Base-by-base conservation (phyloP, 1,140 invertebrate genomes). In the Pachyrhynchus sulphureomaculatus region DNA sequence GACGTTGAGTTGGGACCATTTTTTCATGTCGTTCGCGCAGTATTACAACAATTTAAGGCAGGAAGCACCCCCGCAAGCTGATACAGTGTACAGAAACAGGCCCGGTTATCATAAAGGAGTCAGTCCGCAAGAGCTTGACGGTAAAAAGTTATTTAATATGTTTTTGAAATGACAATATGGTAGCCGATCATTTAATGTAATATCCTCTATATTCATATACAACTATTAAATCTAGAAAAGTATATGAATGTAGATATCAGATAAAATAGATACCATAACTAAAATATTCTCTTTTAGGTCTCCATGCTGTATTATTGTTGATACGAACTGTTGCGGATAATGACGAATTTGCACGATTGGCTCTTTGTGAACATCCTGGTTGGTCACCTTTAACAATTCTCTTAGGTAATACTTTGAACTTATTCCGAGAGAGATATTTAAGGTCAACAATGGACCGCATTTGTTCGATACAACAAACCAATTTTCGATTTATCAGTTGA, bases 41-140 rank as follows among this genome's bases (percentile, higher is more conserved):
- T 96, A 91, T 68, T 87, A 87, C 68, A 80, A 76, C 26, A 83
- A 82, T 70, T 72, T 92, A 9, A 75, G 87, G 17, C 83, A 88
- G 62, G 89, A 93, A 75, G 69, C 82, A 3, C 84, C 86, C 4
- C 78, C 82, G 0, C 76, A 75, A 26, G 76, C 83, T 58, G 83
- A 87, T 53, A 82, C 83, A 12, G 80, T 88, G 2, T 90, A 90
- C 67, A 78, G 84, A 10, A 82, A 81, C 52, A 76, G 83, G 12
- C 73, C 74, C 39, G 68, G 70, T 3, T 81, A 85, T 52, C 80
- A 80, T 0, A 84, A 86, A 64, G 86, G 84, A 18, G 93, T 94
- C 29, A 90, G 87, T 10, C 87, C 88, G 0, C 84, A 90, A 64
- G 92, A 96, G 81, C 84, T 95, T n/a, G 88, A 93, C 69, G 92